These are phyloP conservation scores for Dascillus cervinus DNA, from an alignment of 2,888 invertebrate species.

Conservation along the genomic window DNA sequence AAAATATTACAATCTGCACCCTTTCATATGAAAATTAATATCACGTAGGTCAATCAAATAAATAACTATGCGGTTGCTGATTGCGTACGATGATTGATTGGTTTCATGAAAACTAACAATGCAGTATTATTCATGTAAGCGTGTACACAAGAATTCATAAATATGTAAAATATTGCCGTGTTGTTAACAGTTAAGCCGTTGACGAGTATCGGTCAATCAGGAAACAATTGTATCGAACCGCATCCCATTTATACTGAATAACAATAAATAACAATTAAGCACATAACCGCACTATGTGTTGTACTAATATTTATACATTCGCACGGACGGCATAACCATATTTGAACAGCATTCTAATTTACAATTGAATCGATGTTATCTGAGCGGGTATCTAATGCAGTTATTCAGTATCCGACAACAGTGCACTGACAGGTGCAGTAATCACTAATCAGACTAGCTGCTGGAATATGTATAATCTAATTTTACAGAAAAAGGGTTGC, in stretches of 20 bases:
- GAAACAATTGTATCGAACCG: conserved; percentile 13
- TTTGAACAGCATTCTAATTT: conserved; percentile 9
- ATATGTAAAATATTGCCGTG: conserved; percentile 7
- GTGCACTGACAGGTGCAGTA: conserved; percentile 18
- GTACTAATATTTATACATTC: conserved; percentile 12
- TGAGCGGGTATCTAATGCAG: conserved; percentile 6
- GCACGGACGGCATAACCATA: conserved; percentile 10
- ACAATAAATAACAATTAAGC: conserved; percentile 15
- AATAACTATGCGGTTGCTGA: too few relatives aligned
- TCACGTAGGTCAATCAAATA: too few relatives aligned
- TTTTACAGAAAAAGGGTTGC: conserved; percentile 22
- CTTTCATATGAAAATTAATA: too few relatives aligned
- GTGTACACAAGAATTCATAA: too few relatives aligned
- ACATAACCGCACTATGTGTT: conserved; percentile 12
- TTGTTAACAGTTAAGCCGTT: conserved; percentile 9
- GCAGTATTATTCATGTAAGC: too few relatives aligned
- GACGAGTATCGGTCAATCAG: conserved; percentile 8
- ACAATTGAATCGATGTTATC: conserved; percentile 10
- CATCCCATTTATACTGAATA: conserved; percentile 8
- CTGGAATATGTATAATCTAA: conserved; percentile 19
- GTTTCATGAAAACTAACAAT: too few relatives aligned
- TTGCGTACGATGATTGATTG: too few relatives aligned
- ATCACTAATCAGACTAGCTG: conserved; percentile 16
- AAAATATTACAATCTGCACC: too few relatives aligned
- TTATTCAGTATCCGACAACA: conserved; percentile 9